Base-by-base conservation (phyloP, 2,888 invertebrate genomes). In the Aphodius sticticus region DNA sequence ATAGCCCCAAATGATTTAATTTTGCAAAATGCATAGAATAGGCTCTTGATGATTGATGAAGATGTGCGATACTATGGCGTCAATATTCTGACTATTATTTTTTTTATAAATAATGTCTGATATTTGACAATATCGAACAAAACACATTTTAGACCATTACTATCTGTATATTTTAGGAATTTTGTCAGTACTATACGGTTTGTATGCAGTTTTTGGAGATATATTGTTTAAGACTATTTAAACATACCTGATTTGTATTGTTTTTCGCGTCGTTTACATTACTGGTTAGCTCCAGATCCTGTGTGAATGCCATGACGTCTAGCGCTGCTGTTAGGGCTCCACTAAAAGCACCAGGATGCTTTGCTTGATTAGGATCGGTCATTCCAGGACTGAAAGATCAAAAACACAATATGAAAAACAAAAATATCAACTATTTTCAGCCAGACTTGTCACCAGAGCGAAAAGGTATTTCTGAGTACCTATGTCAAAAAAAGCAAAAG, bases 241-340 rank as follows among this genome's bases (percentile, higher is more conserved):
- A 72, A 16, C 4, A 35, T 74, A 12, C 26, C 15, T 37, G 16
- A 69, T 16, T 72, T 14, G 37, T 26, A 6, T 76, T 78, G 14
- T 76, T 78, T 80, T 76, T 76, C 37, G 14, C n/a, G 7, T 74
- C 74, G 35, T 74, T 71, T 12, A 71, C n/a, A 7, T 35, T 36
- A 26, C 37, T n/a, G 36, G 74, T 74, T 74, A 74, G 35, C 75
- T 84, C 81, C 5, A 83, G 78, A 76, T 83, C 96, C 84, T 94
- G 93, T 9, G 96, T 94, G 88, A 95, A 96, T 0, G 96, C 94
- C 91, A 97, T 94, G 82, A 96, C 95, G 86, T 96, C 96, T 78
- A 96, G 91, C 0, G 96, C 95, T 14, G 94, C 93, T 4, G 94
- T 94, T 72, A 96, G 89, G 0, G 95, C 95, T 38, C 91, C 92